Conservation (phyloP, 2,797 vertebrate species). For the Catostomus latipinnis region DNA sequence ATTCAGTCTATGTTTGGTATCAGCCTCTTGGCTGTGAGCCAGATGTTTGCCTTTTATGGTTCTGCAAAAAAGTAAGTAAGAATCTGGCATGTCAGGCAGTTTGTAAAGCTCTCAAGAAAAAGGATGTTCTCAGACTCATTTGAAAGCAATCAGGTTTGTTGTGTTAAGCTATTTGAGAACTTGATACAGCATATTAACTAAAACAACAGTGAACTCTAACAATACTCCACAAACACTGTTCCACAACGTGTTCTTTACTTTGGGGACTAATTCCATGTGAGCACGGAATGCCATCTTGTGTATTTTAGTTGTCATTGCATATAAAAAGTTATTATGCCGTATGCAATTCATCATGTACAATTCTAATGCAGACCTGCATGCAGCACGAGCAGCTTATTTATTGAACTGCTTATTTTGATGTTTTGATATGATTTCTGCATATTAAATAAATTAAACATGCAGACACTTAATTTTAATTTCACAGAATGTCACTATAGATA, state of each 20-base stretch:
- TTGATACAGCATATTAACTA: not conserved
- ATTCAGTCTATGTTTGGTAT: conserved; percentile 71
- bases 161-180: not conserved
- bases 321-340: too few relatives aligned
- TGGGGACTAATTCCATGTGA: not conserved
- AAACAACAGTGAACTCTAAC: not conserved
- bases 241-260: too few relatives aligned
- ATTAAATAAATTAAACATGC: too few relatives aligned
- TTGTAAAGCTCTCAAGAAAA: conserved; percentile 40
- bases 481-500: too few relatives aligned
- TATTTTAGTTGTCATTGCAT: not conserved
- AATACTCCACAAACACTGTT: not conserved
- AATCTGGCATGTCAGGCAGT: conserved; percentile 41
- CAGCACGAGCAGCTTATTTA: too few relatives aligned
- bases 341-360: too few relatives aligned
- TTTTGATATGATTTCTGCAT: too few relatives aligned
- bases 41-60: conserved; percentile 69
- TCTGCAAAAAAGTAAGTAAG: conserved; percentile 48
- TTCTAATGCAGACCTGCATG: too few relatives aligned
- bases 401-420: too few relatives aligned
- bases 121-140: not conserved
- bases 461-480: too few relatives aligned
- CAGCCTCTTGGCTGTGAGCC: conserved; percentile 53
- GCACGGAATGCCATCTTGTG: conserved; percentile 11
- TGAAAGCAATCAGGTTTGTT: not conserved